phyloP scores from a whole-genome alignment of 2,888 invertebrate species.

The Conus canariensis region DNA sequence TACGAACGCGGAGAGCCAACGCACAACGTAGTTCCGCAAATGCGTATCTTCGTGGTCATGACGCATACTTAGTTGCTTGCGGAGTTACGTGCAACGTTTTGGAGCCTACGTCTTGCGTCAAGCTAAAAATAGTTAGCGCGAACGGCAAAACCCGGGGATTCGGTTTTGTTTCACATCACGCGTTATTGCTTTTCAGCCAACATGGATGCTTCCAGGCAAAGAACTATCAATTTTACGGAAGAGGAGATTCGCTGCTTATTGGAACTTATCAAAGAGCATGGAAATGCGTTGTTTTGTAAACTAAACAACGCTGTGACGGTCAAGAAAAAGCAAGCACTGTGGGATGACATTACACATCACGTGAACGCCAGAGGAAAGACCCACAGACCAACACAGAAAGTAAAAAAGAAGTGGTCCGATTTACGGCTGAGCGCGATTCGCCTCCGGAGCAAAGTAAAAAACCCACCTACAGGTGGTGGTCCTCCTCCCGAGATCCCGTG shows the following conservation, averaged over 20 bases:
- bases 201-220: not conserved
- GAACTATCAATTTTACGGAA: not conserved
- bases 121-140: conserved; percentile 1
- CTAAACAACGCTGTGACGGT: conserved; percentile 12
- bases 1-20: conserved; percentile 14
- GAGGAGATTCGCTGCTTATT: conserved; percentile 15
- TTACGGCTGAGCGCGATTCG: not conserved
- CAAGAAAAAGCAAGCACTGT: not conserved
- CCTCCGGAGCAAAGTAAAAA: not conserved
- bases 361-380: not conserved
- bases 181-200: not conserved
- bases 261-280: not conserved
- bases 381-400: not conserved
- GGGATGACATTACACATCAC: not conserved
- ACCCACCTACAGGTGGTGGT: not conserved
- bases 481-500: not conserved
- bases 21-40: conserved; percentile 16
- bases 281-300: not conserved
- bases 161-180: not conserved
- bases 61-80: conserved; percentile 6
- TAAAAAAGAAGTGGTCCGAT: not conserved
- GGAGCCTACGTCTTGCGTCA: not conserved
- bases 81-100: not conserved
- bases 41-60: not conserved
- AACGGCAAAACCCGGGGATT: conserved; percentile 15